These are phyloP conservation scores for Prunella fulvescens DNA, from an alignment of 2,113 vertebrate species.

Conservation along the genomic window DNA sequence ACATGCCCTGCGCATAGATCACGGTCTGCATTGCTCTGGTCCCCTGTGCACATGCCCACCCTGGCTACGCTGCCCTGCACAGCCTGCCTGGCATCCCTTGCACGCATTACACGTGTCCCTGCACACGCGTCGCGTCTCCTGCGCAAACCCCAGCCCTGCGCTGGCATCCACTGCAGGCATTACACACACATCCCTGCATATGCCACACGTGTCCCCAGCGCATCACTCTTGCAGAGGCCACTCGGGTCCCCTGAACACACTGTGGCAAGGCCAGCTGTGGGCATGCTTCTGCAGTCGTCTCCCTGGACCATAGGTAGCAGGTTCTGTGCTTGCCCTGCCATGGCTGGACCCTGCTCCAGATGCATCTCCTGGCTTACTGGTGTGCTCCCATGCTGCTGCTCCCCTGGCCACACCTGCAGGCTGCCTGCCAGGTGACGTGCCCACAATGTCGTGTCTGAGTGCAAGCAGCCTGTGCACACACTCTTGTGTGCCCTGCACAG, in stretches of 20 bases:
- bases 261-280: neutral
- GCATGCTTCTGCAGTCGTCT: neutral
- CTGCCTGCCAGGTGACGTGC: neutral
- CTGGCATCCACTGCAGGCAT: neutral
- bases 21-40: rapidly evolving
- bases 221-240: neutral
- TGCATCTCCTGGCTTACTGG: rapidly evolving
- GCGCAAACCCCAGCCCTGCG: neutral
- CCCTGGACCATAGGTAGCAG: neutral
- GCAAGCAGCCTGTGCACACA: rapidly evolving
- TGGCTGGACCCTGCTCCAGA: neutral
- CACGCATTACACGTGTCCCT: rapidly evolving
- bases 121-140: rapidly evolving
- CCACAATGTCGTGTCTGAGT: neutral
- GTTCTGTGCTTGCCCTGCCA: neutral
- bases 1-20: rapidly evolving
- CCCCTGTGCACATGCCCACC: neutral
- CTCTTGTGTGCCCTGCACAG: neutral
- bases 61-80: neutral
- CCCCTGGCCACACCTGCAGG: neutral
- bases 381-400: neutral
- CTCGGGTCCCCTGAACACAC: neutral
- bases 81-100: neutral
- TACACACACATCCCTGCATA: neutral
- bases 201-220: rapidly evolving